A percentile compares a stretch with the other conserved stretches of the same genome.
These are phyloP conservation scores for Ischnura elegans DNA, from an alignment of 2,888 invertebrate genomes.

Conservation along the genomic window DNA sequence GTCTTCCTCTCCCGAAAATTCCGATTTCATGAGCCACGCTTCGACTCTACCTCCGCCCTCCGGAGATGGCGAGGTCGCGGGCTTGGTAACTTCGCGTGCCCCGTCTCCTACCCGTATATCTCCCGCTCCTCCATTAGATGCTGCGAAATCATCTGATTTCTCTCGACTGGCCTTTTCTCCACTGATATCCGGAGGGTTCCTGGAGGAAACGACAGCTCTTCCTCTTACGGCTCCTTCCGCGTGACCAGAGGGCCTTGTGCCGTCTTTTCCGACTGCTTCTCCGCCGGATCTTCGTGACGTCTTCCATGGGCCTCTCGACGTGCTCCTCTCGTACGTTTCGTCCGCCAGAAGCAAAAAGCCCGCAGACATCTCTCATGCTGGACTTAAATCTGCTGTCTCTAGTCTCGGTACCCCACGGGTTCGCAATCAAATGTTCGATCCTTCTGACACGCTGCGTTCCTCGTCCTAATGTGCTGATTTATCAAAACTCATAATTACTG, in stretches of 20 bases:
- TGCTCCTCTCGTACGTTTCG: slow-evolving; percentile 56
- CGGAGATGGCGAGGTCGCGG: not conserved
- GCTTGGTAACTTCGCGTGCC: not conserved
- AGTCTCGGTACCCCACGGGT: slow-evolving; percentile 29
- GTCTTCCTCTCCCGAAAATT: not conserved
- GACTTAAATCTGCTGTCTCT: slow-evolving; percentile 48
- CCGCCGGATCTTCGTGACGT: not conserved
- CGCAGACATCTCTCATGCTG: slow-evolving; percentile 65
- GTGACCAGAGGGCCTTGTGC: slow-evolving; percentile 57
- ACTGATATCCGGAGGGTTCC: not conserved
- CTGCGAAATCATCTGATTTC: not conserved
- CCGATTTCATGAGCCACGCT: slow-evolving; percentile 49
- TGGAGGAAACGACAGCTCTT: not conserved
- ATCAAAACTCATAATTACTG: not conserved
- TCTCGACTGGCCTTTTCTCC: not conserved
- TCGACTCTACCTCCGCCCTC: slow-evolving; percentile 44
- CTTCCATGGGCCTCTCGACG: slow-evolving; percentile 15
- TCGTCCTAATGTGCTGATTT: not conserved
- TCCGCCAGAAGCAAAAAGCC: slow-evolving; percentile 57
- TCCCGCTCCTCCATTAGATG: not conserved
- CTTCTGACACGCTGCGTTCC: not conserved
- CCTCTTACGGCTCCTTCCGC: slow-evolving; percentile 56
- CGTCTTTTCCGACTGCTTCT: slow-evolving; percentile 37
- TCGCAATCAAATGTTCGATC: not conserved
- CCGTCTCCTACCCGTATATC: not conserved